Conservation (phyloP, 92 coral and sea anemone species). For the Parazoanthus swiftii region DNA sequence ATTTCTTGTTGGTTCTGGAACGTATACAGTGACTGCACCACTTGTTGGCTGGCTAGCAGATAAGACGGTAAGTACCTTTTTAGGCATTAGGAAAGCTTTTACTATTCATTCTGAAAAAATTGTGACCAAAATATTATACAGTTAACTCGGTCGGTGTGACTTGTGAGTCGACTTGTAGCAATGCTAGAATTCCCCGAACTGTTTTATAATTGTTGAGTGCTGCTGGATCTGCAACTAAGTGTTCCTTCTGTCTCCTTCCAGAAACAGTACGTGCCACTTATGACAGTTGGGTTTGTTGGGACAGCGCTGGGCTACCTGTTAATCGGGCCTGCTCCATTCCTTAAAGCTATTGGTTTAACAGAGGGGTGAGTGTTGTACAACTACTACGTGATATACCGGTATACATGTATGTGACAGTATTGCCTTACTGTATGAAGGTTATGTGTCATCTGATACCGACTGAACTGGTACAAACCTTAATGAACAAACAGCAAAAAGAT, state of each 20-base stretch:
- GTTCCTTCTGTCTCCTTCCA: not conserved
- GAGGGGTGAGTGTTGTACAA: constrained; percentile 17
- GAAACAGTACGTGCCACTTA: constrained; percentile 35
- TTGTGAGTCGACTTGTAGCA: too few relatives aligned
- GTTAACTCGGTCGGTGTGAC: too few relatives aligned
- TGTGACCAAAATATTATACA: not conserved
- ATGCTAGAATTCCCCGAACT: too few relatives aligned
- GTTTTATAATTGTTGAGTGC: too few relatives aligned
- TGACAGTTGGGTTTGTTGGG: constrained; percentile 35
- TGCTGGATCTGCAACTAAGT: too few relatives aligned
- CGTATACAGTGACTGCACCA: constrained; percentile 22
- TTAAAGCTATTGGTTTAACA: constrained; percentile 10
- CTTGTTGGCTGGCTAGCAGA: constrained; percentile 38
- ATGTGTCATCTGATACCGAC: too few relatives aligned
- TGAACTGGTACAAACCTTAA: too few relatives aligned
- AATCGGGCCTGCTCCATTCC: constrained; percentile 41
- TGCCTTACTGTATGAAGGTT: too few relatives aligned
- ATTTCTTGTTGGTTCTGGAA: constrained; percentile 30
- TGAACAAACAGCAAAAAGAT: too few relatives aligned
- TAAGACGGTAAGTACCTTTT: constrained; percentile 14
- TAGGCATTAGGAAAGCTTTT: not conserved
- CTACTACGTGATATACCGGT: too few relatives aligned
- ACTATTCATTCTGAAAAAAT: not conserved
- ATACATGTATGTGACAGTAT: too few relatives aligned
- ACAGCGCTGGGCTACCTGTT: constrained; percentile 26